phyloP scores from a whole-genome alignment of 2,888 invertebrate genomes.

The Hesperia comma region DNA sequence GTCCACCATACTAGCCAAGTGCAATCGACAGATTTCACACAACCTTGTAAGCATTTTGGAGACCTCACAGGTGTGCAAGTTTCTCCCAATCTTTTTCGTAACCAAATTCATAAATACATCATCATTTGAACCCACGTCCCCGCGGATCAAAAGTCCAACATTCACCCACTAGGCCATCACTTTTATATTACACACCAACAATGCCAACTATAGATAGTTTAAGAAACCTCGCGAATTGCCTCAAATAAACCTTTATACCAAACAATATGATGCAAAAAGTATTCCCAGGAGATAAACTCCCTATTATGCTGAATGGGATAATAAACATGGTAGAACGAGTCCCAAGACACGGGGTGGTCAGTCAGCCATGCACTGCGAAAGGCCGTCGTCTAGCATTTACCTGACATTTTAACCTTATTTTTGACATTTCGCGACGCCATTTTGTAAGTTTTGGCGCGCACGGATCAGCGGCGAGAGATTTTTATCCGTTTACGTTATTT shows the following conservation, averaged over 20 bases:
- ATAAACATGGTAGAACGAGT: slow-evolving; percentile 30
- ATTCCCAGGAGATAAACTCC: slow-evolving; percentile 31
- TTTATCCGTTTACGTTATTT: slow-evolving; percentile 7
- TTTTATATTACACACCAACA: too few relatives aligned
- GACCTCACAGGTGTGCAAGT: too few relatives aligned
- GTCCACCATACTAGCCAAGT: too few relatives aligned
- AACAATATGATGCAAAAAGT: slow-evolving; percentile 18
- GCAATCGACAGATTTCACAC: too few relatives aligned
- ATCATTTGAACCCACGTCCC: too few relatives aligned
- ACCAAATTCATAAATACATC: too few relatives aligned
- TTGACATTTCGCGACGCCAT: slow-evolving; percentile 51
- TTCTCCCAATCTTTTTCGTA: too few relatives aligned
- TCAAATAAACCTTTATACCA: neutral
- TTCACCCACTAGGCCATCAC: too few relatives aligned
- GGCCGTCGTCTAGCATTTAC: slow-evolving; percentile 48
- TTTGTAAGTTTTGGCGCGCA: slow-evolving; percentile 40
- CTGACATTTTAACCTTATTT: slow-evolving; percentile 46
- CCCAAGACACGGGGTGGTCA: slow-evolving; percentile 17
- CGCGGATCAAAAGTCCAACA: too few relatives aligned
- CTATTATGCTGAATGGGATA: slow-evolving; percentile 25
- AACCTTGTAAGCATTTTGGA: too few relatives aligned
- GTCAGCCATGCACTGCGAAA: slow-evolving; percentile 38
- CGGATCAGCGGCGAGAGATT: slow-evolving; percentile 10
- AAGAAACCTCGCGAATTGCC: neutral
- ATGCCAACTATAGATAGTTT: neutral